These are phyloP conservation scores for Anisognathus igniventris DNA, from an alignment of 2,797 vertebrate species.

Conservation along the genomic window DNA sequence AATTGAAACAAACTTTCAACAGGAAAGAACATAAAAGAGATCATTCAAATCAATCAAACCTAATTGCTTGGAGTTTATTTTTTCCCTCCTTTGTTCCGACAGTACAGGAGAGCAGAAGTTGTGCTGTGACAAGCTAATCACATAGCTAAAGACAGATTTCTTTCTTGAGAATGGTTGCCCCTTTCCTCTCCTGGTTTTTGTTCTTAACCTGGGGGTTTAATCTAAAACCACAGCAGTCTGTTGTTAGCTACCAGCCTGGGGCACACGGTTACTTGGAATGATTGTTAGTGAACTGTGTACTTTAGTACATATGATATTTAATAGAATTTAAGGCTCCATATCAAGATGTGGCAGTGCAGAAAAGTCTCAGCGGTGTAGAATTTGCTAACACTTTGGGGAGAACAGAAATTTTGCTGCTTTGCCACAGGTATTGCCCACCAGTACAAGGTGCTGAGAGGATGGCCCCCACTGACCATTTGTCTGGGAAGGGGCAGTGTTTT, in stretches of 20 bases:
- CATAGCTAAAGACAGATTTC: neutral
- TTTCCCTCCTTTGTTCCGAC: neutral
- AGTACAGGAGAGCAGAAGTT: neutral
- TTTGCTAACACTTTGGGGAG: neutral
- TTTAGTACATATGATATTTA: neutral
- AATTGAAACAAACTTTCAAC: neutral
- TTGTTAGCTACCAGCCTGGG: neutral
- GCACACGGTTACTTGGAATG: neutral
- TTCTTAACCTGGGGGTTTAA: neutral
- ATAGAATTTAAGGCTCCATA: neutral
- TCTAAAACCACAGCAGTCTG: neutral
- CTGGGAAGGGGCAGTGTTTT: neutral
- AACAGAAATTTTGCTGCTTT: neutral
- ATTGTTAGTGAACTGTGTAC: neutral
- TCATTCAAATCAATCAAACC: neutral
- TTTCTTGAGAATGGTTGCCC: neutral
- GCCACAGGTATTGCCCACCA: neutral
- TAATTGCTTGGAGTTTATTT: neutral
- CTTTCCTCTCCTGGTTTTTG: neutral
- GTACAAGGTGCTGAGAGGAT: rapidly evolving
- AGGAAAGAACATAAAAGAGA: neutral
- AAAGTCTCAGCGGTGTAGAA: neutral
- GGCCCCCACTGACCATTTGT: rapidly evolving
- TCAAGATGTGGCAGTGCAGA: neutral
- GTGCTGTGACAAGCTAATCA: neutral